phyloP scores from a whole-genome alignment of 2,113 vertebrate genomes.

The Catagonus wagneri region DNA sequence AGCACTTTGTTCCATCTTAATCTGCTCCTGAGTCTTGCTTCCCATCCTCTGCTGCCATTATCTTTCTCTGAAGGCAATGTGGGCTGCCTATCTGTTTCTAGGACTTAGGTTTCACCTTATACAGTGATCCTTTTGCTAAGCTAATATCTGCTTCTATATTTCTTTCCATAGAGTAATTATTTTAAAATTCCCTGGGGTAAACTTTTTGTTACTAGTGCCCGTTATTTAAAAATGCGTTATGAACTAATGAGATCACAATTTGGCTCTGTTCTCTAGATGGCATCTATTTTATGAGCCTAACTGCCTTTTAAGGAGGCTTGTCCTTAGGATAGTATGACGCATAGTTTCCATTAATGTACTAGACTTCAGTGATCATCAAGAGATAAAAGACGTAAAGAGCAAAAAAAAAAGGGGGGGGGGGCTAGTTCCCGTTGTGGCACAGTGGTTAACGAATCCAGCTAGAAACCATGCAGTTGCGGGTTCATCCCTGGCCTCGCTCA shows the following conservation, averaged over 20 bases:
- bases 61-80: not conserved
- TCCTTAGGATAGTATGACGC: not conserved
- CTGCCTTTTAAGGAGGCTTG: not conserved
- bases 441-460: too few relatives aligned
- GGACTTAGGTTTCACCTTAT: not conserved
- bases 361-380: not conserved
- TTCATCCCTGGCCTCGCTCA: too few relatives aligned
- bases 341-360: conserved; percentile 7
- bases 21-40: not conserved
- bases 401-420: too few relatives aligned
- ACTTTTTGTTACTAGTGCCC: not conserved
- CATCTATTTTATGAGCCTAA: not conserved
- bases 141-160: not conserved
- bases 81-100: not conserved
- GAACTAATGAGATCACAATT: not conserved
- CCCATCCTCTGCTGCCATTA: not conserved
- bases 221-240: not conserved
- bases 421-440: too few relatives aligned
- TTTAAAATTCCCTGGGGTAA: not conserved
- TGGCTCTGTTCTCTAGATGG: not conserved
- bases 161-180: not conserved
- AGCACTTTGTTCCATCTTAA: not conserved
- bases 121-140: not conserved
- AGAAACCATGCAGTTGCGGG: too few relatives aligned
- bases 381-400: conserved; percentile 11